Percentiles rank a stretch among this genome's conserved stretches.
Evolutionary conservation across 2,888 invertebrate genomes (phyloP).

Genomic region (Apamea crenata): DNA sequence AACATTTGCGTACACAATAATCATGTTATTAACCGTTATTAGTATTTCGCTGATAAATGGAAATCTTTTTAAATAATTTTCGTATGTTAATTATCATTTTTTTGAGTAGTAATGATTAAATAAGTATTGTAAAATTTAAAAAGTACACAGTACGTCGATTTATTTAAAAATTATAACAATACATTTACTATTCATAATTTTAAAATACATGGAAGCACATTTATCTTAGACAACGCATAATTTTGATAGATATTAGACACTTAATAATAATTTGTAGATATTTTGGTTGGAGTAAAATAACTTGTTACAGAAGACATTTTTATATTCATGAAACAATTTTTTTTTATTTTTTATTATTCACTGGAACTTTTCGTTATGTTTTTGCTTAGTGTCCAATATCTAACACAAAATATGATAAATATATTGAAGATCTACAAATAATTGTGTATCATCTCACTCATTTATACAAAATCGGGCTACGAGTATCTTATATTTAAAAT

Average conservation of each 20-base stretch:
- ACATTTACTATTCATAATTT: conserved; percentile 33
- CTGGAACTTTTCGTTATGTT: neutral
- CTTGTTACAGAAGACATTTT: neutral
- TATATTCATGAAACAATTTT: neutral
- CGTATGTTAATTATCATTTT: conserved; percentile 18
- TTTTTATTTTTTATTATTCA: neutral
- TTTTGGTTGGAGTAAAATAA: neutral
- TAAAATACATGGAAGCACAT: conserved; percentile 71
- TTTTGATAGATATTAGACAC: conserved; percentile 51
- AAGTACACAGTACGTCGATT: conserved; percentile 38
- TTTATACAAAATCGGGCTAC: conserved; percentile 62
- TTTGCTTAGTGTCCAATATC: conserved; percentile 38
- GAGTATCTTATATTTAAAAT: conserved; percentile 62
- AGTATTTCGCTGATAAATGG: conserved; percentile 30
- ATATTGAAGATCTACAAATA: conserved; percentile 51
- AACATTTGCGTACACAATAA: conserved; percentile 2
- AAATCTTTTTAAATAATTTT: conserved; percentile 12
- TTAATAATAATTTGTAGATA: conserved; percentile 11
- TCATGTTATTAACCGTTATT: neutral
- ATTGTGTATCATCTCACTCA: conserved; percentile 41
- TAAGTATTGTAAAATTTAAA: conserved; percentile 19
- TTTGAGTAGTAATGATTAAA: neutral
- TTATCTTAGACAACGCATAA: conserved; percentile 47
- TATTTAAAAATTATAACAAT: conserved; percentile 43
- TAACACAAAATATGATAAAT: conserved; percentile 39